Conservation (phyloP, 1,140 invertebrate genomes). For the Drosophila grimshawi region DNA sequence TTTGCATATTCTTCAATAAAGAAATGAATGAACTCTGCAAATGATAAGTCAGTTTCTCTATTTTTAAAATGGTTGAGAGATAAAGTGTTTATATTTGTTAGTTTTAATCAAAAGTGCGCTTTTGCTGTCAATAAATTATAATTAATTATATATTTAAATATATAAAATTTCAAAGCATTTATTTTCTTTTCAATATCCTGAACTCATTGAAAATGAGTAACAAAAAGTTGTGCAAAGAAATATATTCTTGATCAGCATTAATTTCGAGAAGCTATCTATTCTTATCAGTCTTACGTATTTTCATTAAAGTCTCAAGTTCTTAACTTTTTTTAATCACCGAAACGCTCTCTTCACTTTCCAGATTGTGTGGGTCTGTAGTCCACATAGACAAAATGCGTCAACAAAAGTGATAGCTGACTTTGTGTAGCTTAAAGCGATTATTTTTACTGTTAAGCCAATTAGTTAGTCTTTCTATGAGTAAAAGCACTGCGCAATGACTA, state of each 20-base stretch:
- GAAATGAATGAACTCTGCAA: too few relatives aligned
- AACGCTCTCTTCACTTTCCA: background rate
- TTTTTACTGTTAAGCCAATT: conserved; percentile 68
- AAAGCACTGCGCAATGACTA: conserved; percentile 15
- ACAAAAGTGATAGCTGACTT: conserved; percentile 26
- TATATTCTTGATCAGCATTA: background rate
- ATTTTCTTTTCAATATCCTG: background rate
- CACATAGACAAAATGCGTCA: conserved; percentile 14
- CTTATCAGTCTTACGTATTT: background rate
- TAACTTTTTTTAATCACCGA: background rate
- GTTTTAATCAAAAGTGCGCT: too few relatives aligned
- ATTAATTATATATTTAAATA: too few relatives aligned
- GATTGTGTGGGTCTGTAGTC: background rate
- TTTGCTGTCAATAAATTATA: too few relatives aligned
- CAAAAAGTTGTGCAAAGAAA: too few relatives aligned
- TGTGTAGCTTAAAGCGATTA: conserved; percentile 50
- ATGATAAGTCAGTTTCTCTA: too few relatives aligned
- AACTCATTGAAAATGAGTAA: too few relatives aligned
- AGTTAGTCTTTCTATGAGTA: conserved; percentile 41
- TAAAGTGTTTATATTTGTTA: too few relatives aligned
- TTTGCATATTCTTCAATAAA: too few relatives aligned
- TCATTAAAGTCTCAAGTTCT: too few relatives aligned
- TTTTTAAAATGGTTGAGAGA: too few relatives aligned
- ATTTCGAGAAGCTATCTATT: background rate
- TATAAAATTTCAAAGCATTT: too few relatives aligned